Evolutionary conservation across 2,797 vertebrate genomes (phyloP), one percentile per base, ranked within the genome.

Genomic region (Ceryle rudis): DNA sequence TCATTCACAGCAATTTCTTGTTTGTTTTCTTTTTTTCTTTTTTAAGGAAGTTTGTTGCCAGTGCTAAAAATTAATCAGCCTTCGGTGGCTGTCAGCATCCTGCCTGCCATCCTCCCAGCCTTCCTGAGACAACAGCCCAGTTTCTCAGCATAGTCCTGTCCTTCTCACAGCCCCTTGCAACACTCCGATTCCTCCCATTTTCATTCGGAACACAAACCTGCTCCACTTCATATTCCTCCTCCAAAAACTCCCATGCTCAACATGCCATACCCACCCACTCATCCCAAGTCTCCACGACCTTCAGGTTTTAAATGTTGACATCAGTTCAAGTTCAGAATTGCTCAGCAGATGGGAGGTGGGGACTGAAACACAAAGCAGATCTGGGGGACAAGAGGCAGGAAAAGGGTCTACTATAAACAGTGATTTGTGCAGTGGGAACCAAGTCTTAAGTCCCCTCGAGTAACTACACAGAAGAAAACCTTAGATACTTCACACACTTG

Each of bases 181-280:
- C 74, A 87, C 54, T 72, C 3, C 0, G 11, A 71, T 86, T 1
- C 1, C 60, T 89, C 78, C 60, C 6, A 0, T 44, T 86, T 77
- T 71, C 84, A 52, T 46, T 60, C 58, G 19, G 46, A 81, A 69
- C 0, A 0, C 37, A 92, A 94, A 95, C 91, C 91, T 91, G 81
- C 81, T 66, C 86, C 41, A 2, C 93, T 89, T 92, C 93, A 89
- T 94, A 90, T 29, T 88, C 74, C 67, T 91, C 86, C 83, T 93
- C 69, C 84, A 82, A 92, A 94, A 96, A 73, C 37, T 81, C 85
- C 73, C 65, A 64, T 60, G 55, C 77, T 93, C 67, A 70, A 52
- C 74, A 20, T 49, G 67, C 74, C 81, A 86, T 39, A 80, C 65
- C 74, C 78, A 80, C 95, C 83, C 74, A 85, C 88, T 71, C 60